Base-by-base conservation (phyloP, 2,797 vertebrate genomes). In the Takifugu ocellatus region DNA sequence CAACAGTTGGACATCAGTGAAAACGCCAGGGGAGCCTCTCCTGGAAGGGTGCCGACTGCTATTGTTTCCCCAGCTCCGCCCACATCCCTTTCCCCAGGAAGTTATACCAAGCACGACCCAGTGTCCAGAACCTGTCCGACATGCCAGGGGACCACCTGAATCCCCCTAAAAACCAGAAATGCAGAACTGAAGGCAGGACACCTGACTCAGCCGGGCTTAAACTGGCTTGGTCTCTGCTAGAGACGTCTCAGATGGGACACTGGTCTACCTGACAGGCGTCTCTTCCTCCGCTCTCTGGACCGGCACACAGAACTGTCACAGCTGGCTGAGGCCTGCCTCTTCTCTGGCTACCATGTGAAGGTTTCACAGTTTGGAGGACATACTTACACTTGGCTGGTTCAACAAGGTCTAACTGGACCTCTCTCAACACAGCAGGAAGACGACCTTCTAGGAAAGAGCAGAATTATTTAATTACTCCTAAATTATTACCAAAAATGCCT, bases 41-140 rank as follows among this genome's bases (percentile, higher is more conserved):
- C 72, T 68, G 0, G 61, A 62, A 1, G 83, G 77, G 3, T 80
- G 76, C 16, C 77, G 89, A 47, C 66, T 67, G 29, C 49, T 21
- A 47, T 95, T 95, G 49, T 85, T 79, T 48, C 51, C 73, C 94
- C 95, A 96, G 65, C 91, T 88, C 48, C 91, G 87, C 25, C 92
- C 94, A 72, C 94, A 96, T 24, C 94, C 94, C 74, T 93, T 93
- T 3, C 94, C 94, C 93, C 94, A 96, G 55, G 94, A 97, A 10
- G 93, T 92, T 21, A 96, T 84, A 2, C 94, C 95, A 59, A 90
- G 76, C 0, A 88, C 86, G 25, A 88, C 91, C 94, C 92, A 94
- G 33, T 66, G 58, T 2, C 92, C 86, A 43, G 90, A 69, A 54
- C 60, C 66, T 16, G 57, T 79, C 0, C 10, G 72, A 78, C 95